These are phyloP conservation scores for Apamea sordens DNA, from an alignment of 2,888 invertebrate species.

Conservation along the genomic window DNA sequence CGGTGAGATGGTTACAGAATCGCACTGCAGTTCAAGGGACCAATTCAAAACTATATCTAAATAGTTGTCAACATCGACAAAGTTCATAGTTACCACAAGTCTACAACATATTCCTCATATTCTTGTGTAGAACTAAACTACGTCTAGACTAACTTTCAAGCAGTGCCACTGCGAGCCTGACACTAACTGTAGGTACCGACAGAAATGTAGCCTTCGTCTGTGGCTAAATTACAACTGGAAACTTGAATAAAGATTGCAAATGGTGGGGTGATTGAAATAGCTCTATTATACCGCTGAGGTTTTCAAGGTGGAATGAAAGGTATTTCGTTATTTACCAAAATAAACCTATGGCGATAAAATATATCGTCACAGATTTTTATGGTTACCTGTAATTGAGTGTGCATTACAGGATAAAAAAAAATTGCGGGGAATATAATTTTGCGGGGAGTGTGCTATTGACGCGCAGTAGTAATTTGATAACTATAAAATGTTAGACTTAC, in stretches of 20 bases:
- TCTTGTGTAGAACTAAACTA: background rate
- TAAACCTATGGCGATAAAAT: too few relatives aligned
- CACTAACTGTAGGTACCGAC: constrained; percentile 13
- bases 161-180: constrained; percentile 25
- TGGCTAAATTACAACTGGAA: constrained; percentile 19
- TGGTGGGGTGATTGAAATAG: constrained; percentile 24
- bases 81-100: background rate
- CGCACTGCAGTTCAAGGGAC: background rate
- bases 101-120: background rate
- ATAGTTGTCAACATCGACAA: background rate
- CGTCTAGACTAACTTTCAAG: constrained; percentile 4
- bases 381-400: too few relatives aligned
- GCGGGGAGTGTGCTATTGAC: too few relatives aligned
- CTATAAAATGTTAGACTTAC: too few relatives aligned
- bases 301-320: constrained; percentile 16
- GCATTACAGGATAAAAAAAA: too few relatives aligned
- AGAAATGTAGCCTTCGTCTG: background rate
- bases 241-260: constrained; percentile 19
- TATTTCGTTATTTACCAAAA: background rate
- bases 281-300: constrained; percentile 26
- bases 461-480: too few relatives aligned
- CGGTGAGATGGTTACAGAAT: too few relatives aligned
- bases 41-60: background rate
- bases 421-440: too few relatives aligned
- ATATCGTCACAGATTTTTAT: too few relatives aligned